Base-by-base conservation (phyloP, 2,888 invertebrate species). In the Oxyteleia sp. region DNA sequence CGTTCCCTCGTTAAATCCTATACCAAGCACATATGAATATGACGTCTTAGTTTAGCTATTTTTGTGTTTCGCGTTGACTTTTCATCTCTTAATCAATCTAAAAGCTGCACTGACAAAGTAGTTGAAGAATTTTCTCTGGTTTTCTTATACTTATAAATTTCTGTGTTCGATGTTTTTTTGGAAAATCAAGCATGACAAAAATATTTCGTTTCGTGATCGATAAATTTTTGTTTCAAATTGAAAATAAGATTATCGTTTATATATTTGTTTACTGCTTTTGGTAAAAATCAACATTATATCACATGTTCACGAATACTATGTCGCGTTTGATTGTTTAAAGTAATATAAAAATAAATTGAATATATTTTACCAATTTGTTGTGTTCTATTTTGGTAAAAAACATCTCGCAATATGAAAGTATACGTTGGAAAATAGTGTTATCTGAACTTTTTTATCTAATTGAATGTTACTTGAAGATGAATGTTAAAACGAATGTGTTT, bases 21-120 rank as follows among this genome's bases (percentile, higher is more conserved):
- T 88, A 82, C 87, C 88, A 91, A 92, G 91, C 91, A 88, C 86
- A 86, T 90, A 87, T 86, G 90, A 89, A 90, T 91, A 90, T 90
- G 90, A 88, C 88, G 85, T 86, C 13, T 43, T 29, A 41, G 15
- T 55, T 63, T 15, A 55, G 20, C 55, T 68, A 55, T 29, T 29
- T 53, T 68, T 55, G 13, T 43, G 20, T 53, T 55, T 63, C 13
- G 41, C n/a, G 23, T 53, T 51, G 51, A 63, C 53, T 61, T 41
- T 38, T 57, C 51, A 49, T 69, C 38, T 41, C 41, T 23, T 68
- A 32, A 20, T 68, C 45, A 68, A 55, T 32, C 55, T 68, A 53
- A 32, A 55, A 68, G 68, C 68, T 68, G 68, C 32, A 20, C 13
- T 41, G 45, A 55, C 10, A 41, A 35, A 53, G 41, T 53, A 13